Evolutionary conservation across 1,140 invertebrate genomes (phyloP), one percentile per base, ranked within the genome.

Genomic region (Cheumatopsyche charites): DNA sequence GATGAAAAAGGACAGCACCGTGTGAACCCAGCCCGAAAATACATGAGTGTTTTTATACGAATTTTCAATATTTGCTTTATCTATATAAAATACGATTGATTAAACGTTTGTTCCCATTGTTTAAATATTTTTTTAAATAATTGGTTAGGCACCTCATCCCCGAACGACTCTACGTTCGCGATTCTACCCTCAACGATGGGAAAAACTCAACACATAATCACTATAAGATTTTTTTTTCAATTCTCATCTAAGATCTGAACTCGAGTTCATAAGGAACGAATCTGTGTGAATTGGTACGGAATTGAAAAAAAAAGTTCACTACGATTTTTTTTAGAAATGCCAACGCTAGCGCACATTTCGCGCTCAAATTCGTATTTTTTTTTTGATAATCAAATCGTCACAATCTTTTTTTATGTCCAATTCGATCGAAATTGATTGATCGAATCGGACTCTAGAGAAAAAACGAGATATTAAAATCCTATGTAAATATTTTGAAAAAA

Each of bases 381-480:
- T 49, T 49, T 3, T 15, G 13, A 5, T 49, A 49, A 43, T 43
- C 9, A 36, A 4, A 4, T 36, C 29, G 29, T 36, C 29, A 36
- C 29, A 9, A 36, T 36, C 29, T 9, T 9, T 43, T 43, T 9
- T 43, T 43, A 43, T 43, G 7, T 36, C 29, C 29, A 9, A 9
- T 36, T 36, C 29, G 29, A n/a, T n/a, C 29, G 29, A 36, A 36
- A 36, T 4, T 9, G 3, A 4, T 36, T 9, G 29, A 9, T 4
- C 29, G 29, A 36, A 36, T 9, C 66, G 47, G 41, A 68, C 66
- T 43, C 65, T 67, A 26, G 43, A 43, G 47, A 12, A 21, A 58
- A 58, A 58, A 58, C 55, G 55, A 58, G 55, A 58, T 58, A 58
- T 68, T 71, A 74, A 69, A 74, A 72, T 69, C 70, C 70, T 74